A percentile compares a stretch with the other conserved stretches of the same genome.
Evolutionary conservation across 2,888 invertebrate genomes (phyloP).

Genomic region (Falcaria lacertinaria): DNA sequence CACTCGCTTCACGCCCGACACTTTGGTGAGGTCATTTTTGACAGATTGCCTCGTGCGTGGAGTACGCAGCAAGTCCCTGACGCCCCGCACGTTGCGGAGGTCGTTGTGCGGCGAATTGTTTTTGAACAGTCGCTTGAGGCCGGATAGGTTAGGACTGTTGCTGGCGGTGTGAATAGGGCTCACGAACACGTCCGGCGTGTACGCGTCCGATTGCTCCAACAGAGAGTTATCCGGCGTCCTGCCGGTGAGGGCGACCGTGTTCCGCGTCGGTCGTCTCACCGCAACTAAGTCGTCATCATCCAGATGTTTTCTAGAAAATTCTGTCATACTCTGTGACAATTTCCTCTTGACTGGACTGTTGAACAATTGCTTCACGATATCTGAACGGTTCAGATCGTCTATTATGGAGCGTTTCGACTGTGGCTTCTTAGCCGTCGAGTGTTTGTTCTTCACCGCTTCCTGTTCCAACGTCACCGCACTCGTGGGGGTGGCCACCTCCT

Average conservation of each 20-base stretch:
- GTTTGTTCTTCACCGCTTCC: conserved; percentile 66
- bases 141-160: conserved; percentile 39
- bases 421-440: conserved; percentile 72
- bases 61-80: conserved; percentile 35
- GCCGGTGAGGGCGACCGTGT: conserved; percentile 31
- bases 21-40: conserved; percentile 57
- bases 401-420: conserved; percentile 67
- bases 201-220: conserved; percentile 29
- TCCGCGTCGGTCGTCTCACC: conserved; percentile 26
- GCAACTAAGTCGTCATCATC: conserved; percentile 39
- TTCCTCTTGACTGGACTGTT: conserved; percentile 72
- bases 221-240: conserved; percentile 33
- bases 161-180: conserved; percentile 51
- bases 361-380: conserved; percentile 65
- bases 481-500: conserved; percentile 55
- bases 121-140: conserved; percentile 44
- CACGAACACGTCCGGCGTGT: conserved; percentile 54
- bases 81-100: conserved; percentile 40
- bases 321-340: conserved; percentile 70
- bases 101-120: conserved; percentile 45
- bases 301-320: conserved; percentile 50
- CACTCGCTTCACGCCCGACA: conserved; percentile 56
- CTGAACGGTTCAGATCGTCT: conserved; percentile 62
- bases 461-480: conserved; percentile 50
- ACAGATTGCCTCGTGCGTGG: conserved; percentile 43